A percentile compares a stretch with the other conserved stretches of the same genome.
Evolutionary conservation across 1,140 invertebrate species (phyloP).

Genomic region (Drosophila navojoa): DNA sequence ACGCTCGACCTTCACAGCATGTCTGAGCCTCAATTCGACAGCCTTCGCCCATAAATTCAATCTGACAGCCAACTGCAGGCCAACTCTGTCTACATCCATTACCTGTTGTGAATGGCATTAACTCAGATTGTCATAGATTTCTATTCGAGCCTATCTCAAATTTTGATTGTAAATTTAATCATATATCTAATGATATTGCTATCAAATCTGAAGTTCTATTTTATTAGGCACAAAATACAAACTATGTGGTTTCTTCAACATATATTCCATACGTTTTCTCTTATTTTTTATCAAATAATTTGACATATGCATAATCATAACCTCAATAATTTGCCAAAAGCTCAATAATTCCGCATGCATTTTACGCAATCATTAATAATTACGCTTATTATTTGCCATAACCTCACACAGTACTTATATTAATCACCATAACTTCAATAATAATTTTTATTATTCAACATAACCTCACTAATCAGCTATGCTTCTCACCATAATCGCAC

Average conservation of each 20-base stretch:
- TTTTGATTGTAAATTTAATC: background rate
- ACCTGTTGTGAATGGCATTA: background rate
- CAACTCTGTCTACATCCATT: background rate
- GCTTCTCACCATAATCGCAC: no score
- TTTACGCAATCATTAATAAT: no score
- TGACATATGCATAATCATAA: no score
- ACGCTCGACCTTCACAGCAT: slow-evolving; percentile 57
- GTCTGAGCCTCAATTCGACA: slow-evolving; percentile 15
- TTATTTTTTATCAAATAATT: no score
- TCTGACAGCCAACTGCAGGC: background rate
- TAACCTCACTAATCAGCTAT: background rate
- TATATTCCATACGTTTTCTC: no score
- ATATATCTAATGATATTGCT: no score
- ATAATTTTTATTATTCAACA: background rate
- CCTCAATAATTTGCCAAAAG: no score
- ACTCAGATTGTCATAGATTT: background rate
- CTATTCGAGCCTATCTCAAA: background rate
- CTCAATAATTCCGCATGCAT: no score
- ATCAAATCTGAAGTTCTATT: no score
- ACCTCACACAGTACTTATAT: background rate
- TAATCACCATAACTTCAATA: background rate
- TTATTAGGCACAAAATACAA: no score
- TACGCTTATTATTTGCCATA: background rate
- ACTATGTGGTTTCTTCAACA: no score
- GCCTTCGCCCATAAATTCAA: background rate